Evolutionary conservation across 1,140 invertebrate genomes (phyloP).

Genomic region (Helicoverpa armigera): DNA sequence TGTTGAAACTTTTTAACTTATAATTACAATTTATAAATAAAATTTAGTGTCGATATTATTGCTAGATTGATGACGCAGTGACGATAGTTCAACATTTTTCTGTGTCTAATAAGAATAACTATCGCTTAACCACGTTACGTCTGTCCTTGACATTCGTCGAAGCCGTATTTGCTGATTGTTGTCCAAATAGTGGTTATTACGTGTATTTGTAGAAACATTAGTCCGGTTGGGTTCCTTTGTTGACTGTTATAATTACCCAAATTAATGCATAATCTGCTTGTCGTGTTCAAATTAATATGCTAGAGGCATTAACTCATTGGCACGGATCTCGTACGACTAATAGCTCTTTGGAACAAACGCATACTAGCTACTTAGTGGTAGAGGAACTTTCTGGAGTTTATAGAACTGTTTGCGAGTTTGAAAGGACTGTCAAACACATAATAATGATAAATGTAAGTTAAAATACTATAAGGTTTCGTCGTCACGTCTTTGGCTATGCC

Average conservation of each 20-base stretch:
- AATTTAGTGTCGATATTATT: neutral
- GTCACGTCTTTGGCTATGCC: too few species aligned
- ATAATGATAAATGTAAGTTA: too few species aligned
- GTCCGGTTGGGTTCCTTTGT: neutral
- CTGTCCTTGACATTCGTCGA: constrained; percentile 1
- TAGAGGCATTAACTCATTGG: too few species aligned
- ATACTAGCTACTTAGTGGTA: too few species aligned
- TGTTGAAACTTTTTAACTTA: too few species aligned
- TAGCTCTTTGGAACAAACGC: too few species aligned
- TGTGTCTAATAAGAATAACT: neutral
- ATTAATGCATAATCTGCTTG: neutral
- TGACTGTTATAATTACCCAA: neutral
- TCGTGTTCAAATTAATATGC: neutral
- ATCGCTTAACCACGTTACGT: neutral
- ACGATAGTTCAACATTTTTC: neutral
- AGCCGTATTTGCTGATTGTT: constrained; percentile 13
- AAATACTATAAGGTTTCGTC: too few species aligned
- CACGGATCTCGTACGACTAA: too few species aligned
- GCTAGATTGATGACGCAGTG: neutral
- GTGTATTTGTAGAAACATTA: constrained; percentile 25
- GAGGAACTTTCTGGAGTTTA: too few species aligned
- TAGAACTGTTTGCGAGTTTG: too few species aligned
- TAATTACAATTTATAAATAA: neutral
- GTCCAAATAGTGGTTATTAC: neutral
- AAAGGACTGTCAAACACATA: too few species aligned